Base-by-base conservation (phyloP, 2,888 invertebrate species). In the Micoletzkya japonica region DNA sequence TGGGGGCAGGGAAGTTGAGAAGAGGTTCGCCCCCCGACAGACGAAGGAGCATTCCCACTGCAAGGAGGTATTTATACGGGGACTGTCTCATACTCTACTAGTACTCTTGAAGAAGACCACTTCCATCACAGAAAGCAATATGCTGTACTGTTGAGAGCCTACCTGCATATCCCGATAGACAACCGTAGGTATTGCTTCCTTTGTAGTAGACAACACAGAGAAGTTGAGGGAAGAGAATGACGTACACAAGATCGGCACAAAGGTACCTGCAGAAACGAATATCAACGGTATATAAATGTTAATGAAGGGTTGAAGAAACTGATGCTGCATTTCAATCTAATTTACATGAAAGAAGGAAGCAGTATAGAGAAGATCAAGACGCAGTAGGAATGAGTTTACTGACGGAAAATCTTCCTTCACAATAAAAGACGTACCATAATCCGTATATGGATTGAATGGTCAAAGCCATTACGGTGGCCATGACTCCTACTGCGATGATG, bases 181-280 rank as follows among this genome's bases (percentile, higher is more conserved):
- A 95, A 44, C 97, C 97, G 87, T 98, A 98, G 14, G 96, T 96
- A 89, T 98, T 98, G 88, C 94, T 94, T 77, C 91, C 90, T 87
- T 93, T 92, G 88, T 95, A 93, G 88, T 97, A 95, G 30, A 98
- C 95, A 81, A 97, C 97, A 91, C 95, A 95, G 82, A 96, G 90
- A 30, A 98, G 90, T 88, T 95, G 98, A 0, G 98, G 97, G 88
- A 98, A 98, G 80, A 98, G 90, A 86, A 98, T 95, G 80, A 96
- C 95, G 89, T 96, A 98, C 77, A 98, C 96, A 86, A 98, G 89
- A 88, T 98, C 98, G 58, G 96, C 95, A 88, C 97, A 97, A 91
- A 98, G 92, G 75, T 94, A 95, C 75, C 75, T 75, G 49, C 2
- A 37, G 26, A 54, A 24, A 54, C 56, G 10, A 26, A 54, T 54